phyloP scores from a whole-genome alignment of 2,888 invertebrate species.

The Cantharis rustica region DNA sequence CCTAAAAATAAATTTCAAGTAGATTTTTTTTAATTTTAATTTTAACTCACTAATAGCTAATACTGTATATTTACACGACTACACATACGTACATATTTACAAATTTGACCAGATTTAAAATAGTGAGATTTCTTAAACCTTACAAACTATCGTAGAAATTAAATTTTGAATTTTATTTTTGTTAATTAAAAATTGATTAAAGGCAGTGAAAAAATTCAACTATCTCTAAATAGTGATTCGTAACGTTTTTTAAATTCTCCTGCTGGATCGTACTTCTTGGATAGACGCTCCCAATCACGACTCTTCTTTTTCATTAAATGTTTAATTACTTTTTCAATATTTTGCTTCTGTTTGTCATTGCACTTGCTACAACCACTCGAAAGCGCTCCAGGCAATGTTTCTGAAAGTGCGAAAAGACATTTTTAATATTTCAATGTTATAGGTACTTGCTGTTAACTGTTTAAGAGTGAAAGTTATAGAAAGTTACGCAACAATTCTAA shows the following conservation, averaged over 20 bases:
- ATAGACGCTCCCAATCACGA: slow-evolving; percentile 69
- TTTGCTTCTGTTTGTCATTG: slow-evolving; percentile 67
- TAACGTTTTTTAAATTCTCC: slow-evolving; percentile 65
- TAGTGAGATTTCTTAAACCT: background rate
- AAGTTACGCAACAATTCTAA: slow-evolving; percentile 6
- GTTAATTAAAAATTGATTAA: background rate
- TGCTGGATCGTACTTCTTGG: slow-evolving; percentile 72
- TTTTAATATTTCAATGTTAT: slow-evolving; percentile 34
- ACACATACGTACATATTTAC: background rate
- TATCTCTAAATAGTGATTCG: slow-evolving; percentile 42
- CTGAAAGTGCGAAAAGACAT: slow-evolving; percentile 55
- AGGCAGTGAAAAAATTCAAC: background rate
- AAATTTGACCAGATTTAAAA: background rate
- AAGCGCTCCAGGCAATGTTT: slow-evolving; percentile 72
- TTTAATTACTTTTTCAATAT: slow-evolving; percentile 71
- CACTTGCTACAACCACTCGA: slow-evolving; percentile 70
- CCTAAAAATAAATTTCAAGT: too few species aligned
- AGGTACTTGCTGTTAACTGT: background rate
- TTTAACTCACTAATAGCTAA: too few species aligned
- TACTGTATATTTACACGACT: background rate
- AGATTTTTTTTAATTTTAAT: too few species aligned
- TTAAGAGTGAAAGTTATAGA: slow-evolving; percentile 2
- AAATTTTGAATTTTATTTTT: background rate
- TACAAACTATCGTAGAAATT: background rate
- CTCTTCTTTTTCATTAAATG: slow-evolving; percentile 67